These are phyloP conservation scores for Ranitomeya variabilis DNA, from an alignment of 2,113 vertebrate genomes.

Conservation along the genomic window DNA sequence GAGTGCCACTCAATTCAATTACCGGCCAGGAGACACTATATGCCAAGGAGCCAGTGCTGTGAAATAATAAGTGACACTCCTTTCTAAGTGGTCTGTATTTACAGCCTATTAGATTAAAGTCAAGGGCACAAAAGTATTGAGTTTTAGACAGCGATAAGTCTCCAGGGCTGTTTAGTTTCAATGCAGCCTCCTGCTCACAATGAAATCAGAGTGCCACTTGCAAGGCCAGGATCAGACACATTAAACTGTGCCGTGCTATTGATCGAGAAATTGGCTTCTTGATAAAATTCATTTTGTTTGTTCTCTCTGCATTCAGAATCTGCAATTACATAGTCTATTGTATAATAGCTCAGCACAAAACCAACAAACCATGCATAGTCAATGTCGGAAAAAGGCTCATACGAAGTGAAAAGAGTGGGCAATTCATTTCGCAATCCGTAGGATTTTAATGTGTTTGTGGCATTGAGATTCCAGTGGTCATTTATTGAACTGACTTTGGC, in stretches of 20 bases:
- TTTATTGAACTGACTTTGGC: not conserved
- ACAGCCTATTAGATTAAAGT: conserved; percentile 9
- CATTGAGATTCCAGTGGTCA: not conserved
- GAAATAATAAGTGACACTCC: conserved; percentile 11
- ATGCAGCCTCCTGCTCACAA: conserved; percentile 13
- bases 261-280: conserved; percentile 46
- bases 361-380: not conserved
- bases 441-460: not conserved
- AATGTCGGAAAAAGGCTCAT: not conserved
- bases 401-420: not conserved
- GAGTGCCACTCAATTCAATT: not conserved
- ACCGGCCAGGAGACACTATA: not conserved
- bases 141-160: conserved; percentile 25
- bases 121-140: conserved; percentile 30
- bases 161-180: conserved; percentile 29
- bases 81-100: conserved; percentile 11
- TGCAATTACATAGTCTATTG: not conserved
- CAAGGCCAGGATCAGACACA: conserved; percentile 35
- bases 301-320: conserved; percentile 37
- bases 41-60: not conserved
- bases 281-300: conserved; percentile 49
- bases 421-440: not conserved
- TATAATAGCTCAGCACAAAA: conserved; percentile 36
- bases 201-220: conserved; percentile 30
- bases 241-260: conserved; percentile 45